These are phyloP conservation scores for Intellagama lesueurii DNA, from an alignment of 2,797 vertebrate species.

Conservation along the genomic window DNA sequence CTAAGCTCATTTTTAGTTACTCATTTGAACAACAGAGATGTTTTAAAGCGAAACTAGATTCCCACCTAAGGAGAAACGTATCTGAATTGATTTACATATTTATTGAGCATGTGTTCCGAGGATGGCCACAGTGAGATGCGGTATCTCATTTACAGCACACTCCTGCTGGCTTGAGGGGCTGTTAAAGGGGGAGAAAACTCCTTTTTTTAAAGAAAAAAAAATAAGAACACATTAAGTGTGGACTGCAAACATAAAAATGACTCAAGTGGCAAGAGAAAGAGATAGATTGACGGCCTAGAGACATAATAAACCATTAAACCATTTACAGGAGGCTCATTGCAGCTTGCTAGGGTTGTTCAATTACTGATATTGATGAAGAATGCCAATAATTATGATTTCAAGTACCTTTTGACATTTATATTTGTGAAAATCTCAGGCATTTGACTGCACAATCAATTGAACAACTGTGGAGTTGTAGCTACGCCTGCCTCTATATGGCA, in stretches of 20 bases:
- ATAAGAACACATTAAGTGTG: slow-evolving; percentile 39
- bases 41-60: slow-evolving; percentile 57
- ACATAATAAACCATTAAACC: slow-evolving; percentile 64
- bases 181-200: slow-evolving; percentile 47
- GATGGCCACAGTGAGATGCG: not conserved
- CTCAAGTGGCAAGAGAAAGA: slow-evolving; percentile 56
- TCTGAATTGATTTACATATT: slow-evolving; percentile 66
- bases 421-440: slow-evolving; percentile 45
- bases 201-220: slow-evolving; percentile 32
- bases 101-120: slow-evolving; percentile 62
- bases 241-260: slow-evolving; percentile 58
- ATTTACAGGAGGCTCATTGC: slow-evolving; percentile 51
- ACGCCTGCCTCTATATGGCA: not conserved
- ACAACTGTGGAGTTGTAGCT: not conserved
- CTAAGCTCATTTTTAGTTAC: slow-evolving; percentile 35
- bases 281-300: slow-evolving; percentile 55
- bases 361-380: slow-evolving; percentile 61
- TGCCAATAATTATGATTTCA: slow-evolving; percentile 63
- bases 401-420: slow-evolving; percentile 34
- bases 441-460: slow-evolving; percentile 35
- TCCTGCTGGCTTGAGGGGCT: slow-evolving; percentile 61
- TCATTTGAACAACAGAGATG: slow-evolving; percentile 54
- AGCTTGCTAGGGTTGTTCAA: slow-evolving; percentile 57
- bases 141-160: slow-evolving; percentile 57
- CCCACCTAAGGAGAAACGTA: slow-evolving; percentile 56